Conservation (phyloP, 2,888 invertebrate genomes). For the Clostera curtula region DNA sequence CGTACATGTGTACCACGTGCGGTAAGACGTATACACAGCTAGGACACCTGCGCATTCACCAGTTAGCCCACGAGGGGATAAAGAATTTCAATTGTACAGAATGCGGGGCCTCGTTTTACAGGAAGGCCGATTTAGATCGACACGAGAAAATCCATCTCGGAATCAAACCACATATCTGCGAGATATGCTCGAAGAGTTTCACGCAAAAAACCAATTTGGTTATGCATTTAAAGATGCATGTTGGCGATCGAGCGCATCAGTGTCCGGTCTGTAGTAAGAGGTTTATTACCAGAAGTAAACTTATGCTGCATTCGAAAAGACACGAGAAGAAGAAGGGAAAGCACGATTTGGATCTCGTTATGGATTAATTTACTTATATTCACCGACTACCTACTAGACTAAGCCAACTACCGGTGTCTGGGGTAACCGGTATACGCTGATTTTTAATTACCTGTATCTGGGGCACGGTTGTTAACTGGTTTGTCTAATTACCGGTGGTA, state of each 20-base stretch:
- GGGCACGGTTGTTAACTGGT: too few relatives aligned
- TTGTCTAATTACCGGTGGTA: too few relatives aligned
- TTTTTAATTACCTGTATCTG: too few relatives aligned
- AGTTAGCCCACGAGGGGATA: constrained; percentile 42
- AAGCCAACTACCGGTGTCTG: too few relatives aligned
- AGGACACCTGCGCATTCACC: constrained; percentile 53
- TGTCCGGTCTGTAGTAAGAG: constrained; percentile 44
- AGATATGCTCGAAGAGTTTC: constrained; percentile 53
- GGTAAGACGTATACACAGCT: constrained; percentile 60
- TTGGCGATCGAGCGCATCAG: constrained; percentile 42
- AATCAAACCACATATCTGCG: constrained; percentile 49
- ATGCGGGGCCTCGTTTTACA: constrained; percentile 50
- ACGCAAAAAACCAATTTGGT: constrained; percentile 57
- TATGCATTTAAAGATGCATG: constrained; percentile 56
- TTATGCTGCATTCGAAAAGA: constrained; percentile 18
- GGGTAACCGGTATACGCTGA: too few relatives aligned
- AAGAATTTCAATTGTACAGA: constrained; percentile 50
- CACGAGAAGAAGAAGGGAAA: constrained; percentile 1
- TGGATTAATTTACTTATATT: constrained; percentile 5
- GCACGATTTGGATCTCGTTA: neutral
- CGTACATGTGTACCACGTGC: constrained; percentile 59
- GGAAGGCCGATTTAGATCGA: constrained; percentile 53
- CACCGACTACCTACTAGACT: too few relatives aligned
- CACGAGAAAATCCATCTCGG: constrained; percentile 58
- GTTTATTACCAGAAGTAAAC: constrained; percentile 50